Percentiles rank a stretch among this genome's conserved stretches.
phyloP scores from a whole-genome alignment of 2,797 vertebrate species.

The Molossus molossus region DNA sequence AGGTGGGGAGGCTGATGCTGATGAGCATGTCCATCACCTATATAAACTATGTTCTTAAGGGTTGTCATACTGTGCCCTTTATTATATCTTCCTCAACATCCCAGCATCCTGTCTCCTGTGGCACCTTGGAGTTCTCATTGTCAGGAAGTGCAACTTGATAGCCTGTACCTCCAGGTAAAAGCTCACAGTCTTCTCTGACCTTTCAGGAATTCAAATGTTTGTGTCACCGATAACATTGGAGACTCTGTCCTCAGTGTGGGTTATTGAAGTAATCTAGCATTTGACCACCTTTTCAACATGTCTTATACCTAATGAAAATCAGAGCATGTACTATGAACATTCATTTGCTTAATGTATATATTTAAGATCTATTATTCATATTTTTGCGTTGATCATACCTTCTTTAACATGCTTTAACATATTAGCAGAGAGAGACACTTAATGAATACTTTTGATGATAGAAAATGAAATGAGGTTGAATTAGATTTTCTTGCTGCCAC shows the following conservation, averaged over 20 bases:
- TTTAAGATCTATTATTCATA: neutral
- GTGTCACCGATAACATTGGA: neutral
- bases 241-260: neutral
- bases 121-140: neutral
- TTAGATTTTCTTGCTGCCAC: neutral
- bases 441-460: neutral
- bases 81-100: neutral
- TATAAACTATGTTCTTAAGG: neutral
- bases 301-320: constrained; percentile 36
- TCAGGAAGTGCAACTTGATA: neutral
- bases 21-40: neutral
- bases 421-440: neutral
- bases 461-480: neutral
- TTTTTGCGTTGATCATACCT: neutral
- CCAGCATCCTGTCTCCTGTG: neutral
- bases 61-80: neutral
- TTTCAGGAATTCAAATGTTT: neutral
- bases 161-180: neutral
- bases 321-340: neutral
- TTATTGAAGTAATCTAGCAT: constrained; percentile 4
- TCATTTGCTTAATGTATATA: neutral
- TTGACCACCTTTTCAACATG: constrained; percentile 14
- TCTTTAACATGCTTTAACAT: neutral
- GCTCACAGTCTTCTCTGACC: neutral
- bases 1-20: neutral